A percentile compares a stretch with the other conserved stretches of the same genome.
Conservation (phyloP, 2,888 invertebrate species). For the Agrochola lota region DNA sequence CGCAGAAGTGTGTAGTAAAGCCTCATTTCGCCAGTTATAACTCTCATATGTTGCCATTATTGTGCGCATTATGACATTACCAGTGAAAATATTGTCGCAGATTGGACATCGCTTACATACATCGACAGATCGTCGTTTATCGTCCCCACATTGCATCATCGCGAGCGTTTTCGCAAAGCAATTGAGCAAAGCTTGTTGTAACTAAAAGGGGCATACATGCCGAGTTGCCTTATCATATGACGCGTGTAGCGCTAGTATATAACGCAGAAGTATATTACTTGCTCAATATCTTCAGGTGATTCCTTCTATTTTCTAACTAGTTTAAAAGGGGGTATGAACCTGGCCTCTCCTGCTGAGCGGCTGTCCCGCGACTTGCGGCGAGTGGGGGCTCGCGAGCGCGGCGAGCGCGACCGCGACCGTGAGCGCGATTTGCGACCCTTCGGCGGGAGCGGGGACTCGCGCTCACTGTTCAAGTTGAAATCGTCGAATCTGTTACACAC, state of each 20-base stretch:
- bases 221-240: neutral
- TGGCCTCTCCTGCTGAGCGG: conserved; percentile 84
- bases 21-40: neutral
- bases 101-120: neutral
- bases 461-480: conserved; percentile 89
- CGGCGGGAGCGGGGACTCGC: conserved; percentile 85
- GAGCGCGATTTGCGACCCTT: conserved; percentile 79
- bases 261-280: conserved; percentile 24
- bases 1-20: neutral
- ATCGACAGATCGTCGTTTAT: conserved; percentile 1
- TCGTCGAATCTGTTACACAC: conserved; percentile 84
- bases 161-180: conserved; percentile 30
- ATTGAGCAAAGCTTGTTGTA: conserved; percentile 1
- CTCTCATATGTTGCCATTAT: neutral
- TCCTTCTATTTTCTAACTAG: conserved; percentile 24
- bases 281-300: neutral
- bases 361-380: conserved; percentile 86
- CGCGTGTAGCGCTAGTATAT: neutral
- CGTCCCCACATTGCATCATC: neutral
- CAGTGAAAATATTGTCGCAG: conserved; percentile 2
- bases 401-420: conserved; percentile 77
- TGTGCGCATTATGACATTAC: neutral
- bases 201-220: neutral
- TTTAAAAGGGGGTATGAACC: conserved; percentile 69
- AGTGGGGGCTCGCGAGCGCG: conserved; percentile 72